phyloP scores from a whole-genome alignment of 2,888 invertebrate species.

The Cenopis cana region DNA sequence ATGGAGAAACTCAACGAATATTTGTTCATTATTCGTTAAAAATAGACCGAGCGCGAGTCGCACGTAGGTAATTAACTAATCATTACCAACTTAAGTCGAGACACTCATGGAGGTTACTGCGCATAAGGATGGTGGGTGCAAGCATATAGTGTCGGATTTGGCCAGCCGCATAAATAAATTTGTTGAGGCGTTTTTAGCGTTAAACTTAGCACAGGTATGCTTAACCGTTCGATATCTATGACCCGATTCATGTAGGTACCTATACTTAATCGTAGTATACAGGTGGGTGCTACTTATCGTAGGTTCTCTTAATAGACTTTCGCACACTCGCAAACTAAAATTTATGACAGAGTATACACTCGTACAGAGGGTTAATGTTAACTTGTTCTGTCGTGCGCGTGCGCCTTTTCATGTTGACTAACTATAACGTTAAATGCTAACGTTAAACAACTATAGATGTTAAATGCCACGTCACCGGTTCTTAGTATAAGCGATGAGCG shows the following conservation, averaged over 20 bases:
- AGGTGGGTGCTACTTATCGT: not conserved
- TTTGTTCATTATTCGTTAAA: slow-evolving; percentile 42
- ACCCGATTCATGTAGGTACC: not conserved
- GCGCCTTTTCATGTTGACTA: too few species aligned
- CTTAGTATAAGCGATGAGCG: too few species aligned
- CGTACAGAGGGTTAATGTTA: too few species aligned
- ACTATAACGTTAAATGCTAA: too few species aligned
- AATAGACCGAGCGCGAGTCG: slow-evolving; percentile 20
- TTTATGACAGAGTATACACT: too few species aligned
- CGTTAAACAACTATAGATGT: too few species aligned
- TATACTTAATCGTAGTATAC: not conserved
- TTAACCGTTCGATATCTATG: slow-evolving; percentile 3
- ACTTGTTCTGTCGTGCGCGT: too few species aligned
- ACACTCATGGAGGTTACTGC: not conserved
- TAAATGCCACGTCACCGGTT: too few species aligned
- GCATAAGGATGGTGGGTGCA: not conserved
- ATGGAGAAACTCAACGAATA: slow-evolving; percentile 46
- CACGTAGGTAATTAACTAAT: slow-evolving; percentile 18
- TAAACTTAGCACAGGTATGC: not conserved
- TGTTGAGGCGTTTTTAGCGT: not conserved
- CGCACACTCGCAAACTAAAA: too few species aligned
- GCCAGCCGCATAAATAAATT: not conserved
- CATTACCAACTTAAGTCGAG: slow-evolving; percentile 5
- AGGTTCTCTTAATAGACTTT: not conserved
- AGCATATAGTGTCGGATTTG: not conserved